Evolutionary conservation across 2,113 vertebrate species (phyloP).

Genomic region (Erythrolamprus reginae): DNA sequence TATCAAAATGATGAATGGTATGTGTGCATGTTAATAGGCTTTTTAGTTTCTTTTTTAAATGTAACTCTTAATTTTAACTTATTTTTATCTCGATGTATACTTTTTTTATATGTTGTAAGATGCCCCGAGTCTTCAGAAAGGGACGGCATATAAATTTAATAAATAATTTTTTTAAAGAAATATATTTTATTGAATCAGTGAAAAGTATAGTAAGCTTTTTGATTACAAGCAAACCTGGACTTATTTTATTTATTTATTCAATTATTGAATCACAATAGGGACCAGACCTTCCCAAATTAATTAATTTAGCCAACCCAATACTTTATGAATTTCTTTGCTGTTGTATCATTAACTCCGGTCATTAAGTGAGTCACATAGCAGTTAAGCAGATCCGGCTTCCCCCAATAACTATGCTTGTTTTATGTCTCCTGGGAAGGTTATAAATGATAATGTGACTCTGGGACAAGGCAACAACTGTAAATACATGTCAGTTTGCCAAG

Average conservation of each 20-base stretch:
- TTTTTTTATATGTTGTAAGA: no score
- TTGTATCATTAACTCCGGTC: neutral
- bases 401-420: neutral
- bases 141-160: no score
- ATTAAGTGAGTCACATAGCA: neutral
- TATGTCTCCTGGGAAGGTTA: neutral
- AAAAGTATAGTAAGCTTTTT: neutral
- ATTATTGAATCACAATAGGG: neutral
- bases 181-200: neutral
- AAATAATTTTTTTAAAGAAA: no score
- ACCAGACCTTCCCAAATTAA: neutral
- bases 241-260: no score
- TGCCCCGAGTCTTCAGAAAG: no score
- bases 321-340: neutral
- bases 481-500: neutral
- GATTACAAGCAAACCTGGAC: neutral
- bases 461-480: neutral
- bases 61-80: no score
- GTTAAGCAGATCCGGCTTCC: neutral
- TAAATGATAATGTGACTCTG: neutral
- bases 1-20: no score
- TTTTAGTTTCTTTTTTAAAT: no score
- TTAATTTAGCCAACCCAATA: neutral
- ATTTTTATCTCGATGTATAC: no score
- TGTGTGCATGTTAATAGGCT: no score